phyloP scores from a whole-genome alignment of 2,888 invertebrate species.

The Antheraea yamamai region DNA sequence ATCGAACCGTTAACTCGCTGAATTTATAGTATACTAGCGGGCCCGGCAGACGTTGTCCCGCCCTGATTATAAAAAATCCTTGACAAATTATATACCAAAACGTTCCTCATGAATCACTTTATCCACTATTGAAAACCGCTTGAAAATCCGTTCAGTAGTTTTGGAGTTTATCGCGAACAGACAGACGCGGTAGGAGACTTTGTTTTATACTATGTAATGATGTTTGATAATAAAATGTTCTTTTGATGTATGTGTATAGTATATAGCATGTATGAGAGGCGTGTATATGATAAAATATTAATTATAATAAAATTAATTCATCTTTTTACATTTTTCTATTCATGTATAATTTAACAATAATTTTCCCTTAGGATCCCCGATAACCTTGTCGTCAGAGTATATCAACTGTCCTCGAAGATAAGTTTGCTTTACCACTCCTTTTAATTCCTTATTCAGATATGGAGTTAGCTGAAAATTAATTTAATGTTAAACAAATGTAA shows the following conservation, averaged over 20 bases:
- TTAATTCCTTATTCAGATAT: constrained; percentile 82
- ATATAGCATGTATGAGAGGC: no score
- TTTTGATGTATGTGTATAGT: not conserved
- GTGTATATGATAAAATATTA: not conserved
- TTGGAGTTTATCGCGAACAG: no score
- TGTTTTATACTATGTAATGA: no score
- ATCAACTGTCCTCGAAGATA: constrained; percentile 85
- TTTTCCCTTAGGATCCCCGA: constrained; percentile 69
- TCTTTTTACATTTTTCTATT: not conserved
- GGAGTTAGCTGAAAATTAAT: constrained; percentile 81
- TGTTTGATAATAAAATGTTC: not conserved
- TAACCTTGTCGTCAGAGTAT: constrained; percentile 69
- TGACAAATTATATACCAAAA: no score
- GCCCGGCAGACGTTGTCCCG: no score
- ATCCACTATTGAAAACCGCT: no score
- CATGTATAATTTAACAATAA: constrained; percentile 60
- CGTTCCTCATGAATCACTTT: no score
- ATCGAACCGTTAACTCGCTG: not conserved
- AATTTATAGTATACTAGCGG: not conserved
- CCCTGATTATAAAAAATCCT: no score
- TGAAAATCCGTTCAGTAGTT: no score
- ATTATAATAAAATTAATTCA: not conserved
- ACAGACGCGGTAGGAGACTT: no score
- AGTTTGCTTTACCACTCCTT: constrained; percentile 85
- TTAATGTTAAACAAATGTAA: not conserved